Percentiles rank a stretch among this genome's conserved stretches.
Evolutionary conservation across 1,140 invertebrate species (phyloP).

Genomic region (Caerostris extrusa): DNA sequence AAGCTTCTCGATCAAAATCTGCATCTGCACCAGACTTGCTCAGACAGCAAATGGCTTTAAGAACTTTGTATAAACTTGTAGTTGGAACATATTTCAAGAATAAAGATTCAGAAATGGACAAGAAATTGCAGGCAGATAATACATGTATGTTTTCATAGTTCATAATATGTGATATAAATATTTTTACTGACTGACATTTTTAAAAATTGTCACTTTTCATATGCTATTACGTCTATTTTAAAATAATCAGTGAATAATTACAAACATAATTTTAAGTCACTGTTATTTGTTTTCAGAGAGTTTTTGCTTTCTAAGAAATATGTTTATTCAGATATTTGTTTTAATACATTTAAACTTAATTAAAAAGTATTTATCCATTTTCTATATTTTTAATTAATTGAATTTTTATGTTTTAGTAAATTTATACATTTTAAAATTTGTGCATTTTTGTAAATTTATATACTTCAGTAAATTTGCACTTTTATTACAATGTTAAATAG

Average conservation of each 20-base stretch:
- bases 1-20: not conserved
- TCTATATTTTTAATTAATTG: too few relatives aligned
- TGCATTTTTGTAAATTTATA: too few relatives aligned
- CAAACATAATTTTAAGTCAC: not conserved
- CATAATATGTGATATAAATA: too few relatives aligned
- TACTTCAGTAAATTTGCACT: too few relatives aligned
- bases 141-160: conserved; percentile 36
- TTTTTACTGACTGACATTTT: not conserved
- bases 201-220: not conserved
- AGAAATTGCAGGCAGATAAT: conserved; percentile 56
- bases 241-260: not conserved
- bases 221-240: not conserved
- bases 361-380: too few relatives aligned
- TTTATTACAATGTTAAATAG: too few relatives aligned
- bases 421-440: too few relatives aligned
- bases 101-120: conserved; percentile 13
- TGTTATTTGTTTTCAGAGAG: not conserved
- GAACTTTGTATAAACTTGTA: conserved; percentile 72
- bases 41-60: conserved; percentile 48
- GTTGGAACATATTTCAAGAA: conserved; percentile 74
- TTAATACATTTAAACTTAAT: not conserved
- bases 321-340: not conserved
- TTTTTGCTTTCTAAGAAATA: not conserved
- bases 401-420: too few relatives aligned
- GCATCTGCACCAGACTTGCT: not conserved